These are phyloP conservation scores for Amphiura filiformis DNA, from an alignment of 35 echinoderm and acorn worm species.

Conservation along the genomic window DNA sequence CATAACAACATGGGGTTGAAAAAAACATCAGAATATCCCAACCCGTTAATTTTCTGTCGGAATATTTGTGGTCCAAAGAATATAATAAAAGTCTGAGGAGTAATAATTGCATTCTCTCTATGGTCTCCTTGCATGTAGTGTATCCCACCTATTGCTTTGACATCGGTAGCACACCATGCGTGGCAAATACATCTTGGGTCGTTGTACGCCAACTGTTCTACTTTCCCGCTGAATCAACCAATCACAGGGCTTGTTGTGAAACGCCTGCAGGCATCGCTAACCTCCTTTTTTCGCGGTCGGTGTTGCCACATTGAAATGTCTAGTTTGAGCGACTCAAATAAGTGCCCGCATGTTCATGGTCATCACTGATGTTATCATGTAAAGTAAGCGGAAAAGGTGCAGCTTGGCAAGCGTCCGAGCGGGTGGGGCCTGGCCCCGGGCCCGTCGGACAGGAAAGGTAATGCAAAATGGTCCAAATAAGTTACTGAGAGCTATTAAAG, in stretches of 20 bases:
- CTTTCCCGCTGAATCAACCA: background rate
- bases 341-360: no score
- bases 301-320: background rate
- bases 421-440: no score
- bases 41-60: background rate
- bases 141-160: background rate
- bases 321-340: no score
- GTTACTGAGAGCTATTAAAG: no score
- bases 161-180: background rate
- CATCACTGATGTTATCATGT: no score
- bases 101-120: background rate
- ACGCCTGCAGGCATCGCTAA: slow-evolving; percentile 4
- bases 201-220: background rate
- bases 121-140: background rate
- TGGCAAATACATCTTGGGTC: background rate
- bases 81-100: background rate
- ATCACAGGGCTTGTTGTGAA: background rate
- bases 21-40: background rate
- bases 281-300: background rate
- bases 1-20: background rate
- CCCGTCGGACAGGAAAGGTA: no score
- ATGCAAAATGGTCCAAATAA: no score
- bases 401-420: no score
- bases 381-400: no score
- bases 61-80: background rate